A percentile compares a stretch with the other conserved stretches of the same genome.
Conservation (phyloP, 2,113 vertebrate species). For the Paramormyrops kingsleyae region DNA sequence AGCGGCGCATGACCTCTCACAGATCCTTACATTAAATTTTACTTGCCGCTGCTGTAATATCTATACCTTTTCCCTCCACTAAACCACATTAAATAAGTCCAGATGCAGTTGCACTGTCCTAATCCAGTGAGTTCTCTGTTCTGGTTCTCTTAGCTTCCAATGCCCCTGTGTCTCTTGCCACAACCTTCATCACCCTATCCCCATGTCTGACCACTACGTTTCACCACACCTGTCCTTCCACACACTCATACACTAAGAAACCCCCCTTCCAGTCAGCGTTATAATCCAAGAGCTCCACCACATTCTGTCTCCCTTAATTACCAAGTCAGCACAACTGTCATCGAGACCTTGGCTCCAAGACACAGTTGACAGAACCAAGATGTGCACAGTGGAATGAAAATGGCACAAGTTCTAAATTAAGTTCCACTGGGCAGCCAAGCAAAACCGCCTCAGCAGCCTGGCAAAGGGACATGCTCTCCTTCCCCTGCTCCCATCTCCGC, state of each 20-base stretch:
- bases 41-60: neutral
- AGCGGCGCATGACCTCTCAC: neutral
- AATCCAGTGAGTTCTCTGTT: neutral
- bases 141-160: neutral
- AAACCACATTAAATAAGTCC: neutral
- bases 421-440: neutral
- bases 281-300: neutral
- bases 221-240: neutral
- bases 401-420: neutral
- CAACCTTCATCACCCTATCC: neutral
- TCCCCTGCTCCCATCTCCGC: neutral
- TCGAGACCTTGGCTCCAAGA: neutral
- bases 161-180: neutral
- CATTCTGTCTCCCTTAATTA: neutral
- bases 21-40: neutral
- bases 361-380: neutral
- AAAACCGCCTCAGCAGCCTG: neutral
- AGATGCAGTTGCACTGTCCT: neutral
- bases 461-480: neutral
- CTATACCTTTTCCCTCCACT: neutral
- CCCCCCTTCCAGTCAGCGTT: neutral
- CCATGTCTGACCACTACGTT: neutral
- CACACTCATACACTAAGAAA: neutral
- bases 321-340: neutral
- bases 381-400: neutral